Base-by-base conservation (phyloP, 2,113 vertebrate species). In the Archilochus colubris region DNA sequence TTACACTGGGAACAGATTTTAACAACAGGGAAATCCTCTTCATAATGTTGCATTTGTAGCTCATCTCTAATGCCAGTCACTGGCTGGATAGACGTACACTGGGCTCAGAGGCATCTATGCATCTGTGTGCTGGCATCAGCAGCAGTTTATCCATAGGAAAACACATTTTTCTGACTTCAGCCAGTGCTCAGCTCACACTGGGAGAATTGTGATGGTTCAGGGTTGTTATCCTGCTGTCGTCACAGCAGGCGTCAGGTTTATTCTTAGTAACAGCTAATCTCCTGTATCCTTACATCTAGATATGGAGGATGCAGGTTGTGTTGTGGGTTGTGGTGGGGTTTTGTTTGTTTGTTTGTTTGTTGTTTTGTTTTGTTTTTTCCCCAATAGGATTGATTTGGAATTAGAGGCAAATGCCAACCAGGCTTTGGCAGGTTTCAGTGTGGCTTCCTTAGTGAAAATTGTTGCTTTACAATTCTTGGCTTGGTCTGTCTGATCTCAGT, bases 191-290 rank as follows among this genome's bases (percentile, higher is more conserved):
- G 43, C 31, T 89, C 61, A 12, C 6, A 6, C 31, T 53, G 46
- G 25, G 55, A 55, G 70, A 48, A 20, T 25, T 31, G 44, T 4
- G 7, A 61, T 77, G 5, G 2, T 62, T 58, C 20, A 50, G 3
- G 7, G 61, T 85, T 44, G 33, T 88, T 75, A 68, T 7, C 64
- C 61, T 12, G 73, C 73, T 94, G 95, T 27, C 4, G 12, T 86
- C 92, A 81, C 48, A 16, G 80, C 0, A 1, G 16, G 3, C 7
- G 1, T 74, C 3, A 21, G 6, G 51, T 50, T 86, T 94, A 88
- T 90, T 90, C 86, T 93, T 94, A 90, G 91, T 22, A 92, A 86
- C 33, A 1, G 69, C 66, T 93, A 36, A 95, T 97, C 92, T 84
- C 81, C 86, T 82, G 21, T 61, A 19, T 1, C 1, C 69, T 94